These are phyloP conservation scores for Saturnia pavonia DNA, from an alignment of 2,888 invertebrate species.

Conservation along the genomic window DNA sequence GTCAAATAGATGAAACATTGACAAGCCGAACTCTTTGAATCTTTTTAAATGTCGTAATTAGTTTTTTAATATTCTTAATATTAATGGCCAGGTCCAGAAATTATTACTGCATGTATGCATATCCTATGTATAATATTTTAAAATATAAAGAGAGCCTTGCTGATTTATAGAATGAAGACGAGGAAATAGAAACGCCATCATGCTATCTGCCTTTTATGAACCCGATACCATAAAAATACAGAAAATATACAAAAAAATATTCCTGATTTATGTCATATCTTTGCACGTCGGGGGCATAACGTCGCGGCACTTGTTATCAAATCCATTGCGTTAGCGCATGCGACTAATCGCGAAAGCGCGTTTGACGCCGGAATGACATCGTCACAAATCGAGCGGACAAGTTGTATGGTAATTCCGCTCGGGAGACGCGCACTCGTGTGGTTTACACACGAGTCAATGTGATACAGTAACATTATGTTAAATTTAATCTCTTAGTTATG, in stretches of 20 bases:
- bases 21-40: too few relatives aligned
- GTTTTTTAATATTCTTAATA: too few relatives aligned
- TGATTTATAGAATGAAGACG: too few relatives aligned
- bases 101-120: too few relatives aligned
- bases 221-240: not conserved
- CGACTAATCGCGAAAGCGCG: slow-evolving; percentile 26
- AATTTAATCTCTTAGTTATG: not conserved
- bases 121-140: too few relatives aligned
- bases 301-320: slow-evolving; percentile 35
- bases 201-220: not conserved
- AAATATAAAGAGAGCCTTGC: too few relatives aligned
- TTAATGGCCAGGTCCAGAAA: too few relatives aligned
- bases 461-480: not conserved
- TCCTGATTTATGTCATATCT: not conserved
- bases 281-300: not conserved
- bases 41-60: too few relatives aligned
- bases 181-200: too few relatives aligned
- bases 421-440: not conserved
- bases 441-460: not conserved
- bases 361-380: slow-evolving; percentile 33
- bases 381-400: slow-evolving; percentile 29
- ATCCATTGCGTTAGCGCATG: slow-evolving; percentile 38
- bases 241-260: not conserved
- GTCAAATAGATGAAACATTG: too few relatives aligned
- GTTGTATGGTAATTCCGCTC: slow-evolving; percentile 26